These are phyloP conservation scores for Hephaestus fuliginosus DNA, from an alignment of 2,797 vertebrate species.

Conservation along the genomic window DNA sequence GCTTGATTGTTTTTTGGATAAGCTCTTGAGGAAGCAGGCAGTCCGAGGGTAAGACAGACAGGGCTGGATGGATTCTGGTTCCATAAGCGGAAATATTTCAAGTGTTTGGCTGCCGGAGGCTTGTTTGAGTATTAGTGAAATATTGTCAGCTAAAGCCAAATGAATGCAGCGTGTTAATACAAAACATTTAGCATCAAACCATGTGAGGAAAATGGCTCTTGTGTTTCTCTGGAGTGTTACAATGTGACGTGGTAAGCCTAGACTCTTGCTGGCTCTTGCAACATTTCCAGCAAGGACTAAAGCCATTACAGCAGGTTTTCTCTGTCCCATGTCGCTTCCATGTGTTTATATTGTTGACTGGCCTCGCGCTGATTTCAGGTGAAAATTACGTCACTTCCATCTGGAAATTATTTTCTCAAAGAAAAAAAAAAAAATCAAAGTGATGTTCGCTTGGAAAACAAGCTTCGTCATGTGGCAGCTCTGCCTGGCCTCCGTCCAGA, in stretches of 20 bases:
- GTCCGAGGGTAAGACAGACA: slow-evolving; percentile 42
- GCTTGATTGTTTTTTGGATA: slow-evolving; percentile 43
- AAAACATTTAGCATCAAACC: slow-evolving; percentile 12
- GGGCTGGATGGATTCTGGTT: slow-evolving; percentile 6
- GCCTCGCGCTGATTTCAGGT: slow-evolving; percentile 47
- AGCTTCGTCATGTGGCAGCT: slow-evolving; percentile 50
- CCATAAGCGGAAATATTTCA: slow-evolving; percentile 14
- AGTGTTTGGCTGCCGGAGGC: slow-evolving; percentile 13
- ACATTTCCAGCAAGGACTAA: slow-evolving; percentile 32
- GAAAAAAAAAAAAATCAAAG: slow-evolving; percentile 12
- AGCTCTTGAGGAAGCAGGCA: slow-evolving; percentile 37
- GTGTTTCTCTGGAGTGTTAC: slow-evolving; percentile 14
- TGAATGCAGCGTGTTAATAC: slow-evolving; percentile 18
- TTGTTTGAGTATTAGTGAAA: slow-evolving; percentile 26
- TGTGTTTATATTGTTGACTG: slow-evolving; percentile 37
- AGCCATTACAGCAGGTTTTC: slow-evolving; percentile 1
- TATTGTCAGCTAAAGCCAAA: background rate
- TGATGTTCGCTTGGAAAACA: slow-evolving; percentile 51
- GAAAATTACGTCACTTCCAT: slow-evolving; percentile 69
- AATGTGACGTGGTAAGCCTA: background rate
- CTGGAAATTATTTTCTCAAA: slow-evolving; percentile 62
- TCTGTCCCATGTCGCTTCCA: slow-evolving; percentile 21
- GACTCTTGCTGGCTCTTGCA: slow-evolving; percentile 28
- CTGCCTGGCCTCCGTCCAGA: slow-evolving; percentile 45
- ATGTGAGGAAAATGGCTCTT: slow-evolving; percentile 10